Base-by-base conservation (phyloP, 2,113 vertebrate genomes). In the Phylloscopus trochilus region DNA sequence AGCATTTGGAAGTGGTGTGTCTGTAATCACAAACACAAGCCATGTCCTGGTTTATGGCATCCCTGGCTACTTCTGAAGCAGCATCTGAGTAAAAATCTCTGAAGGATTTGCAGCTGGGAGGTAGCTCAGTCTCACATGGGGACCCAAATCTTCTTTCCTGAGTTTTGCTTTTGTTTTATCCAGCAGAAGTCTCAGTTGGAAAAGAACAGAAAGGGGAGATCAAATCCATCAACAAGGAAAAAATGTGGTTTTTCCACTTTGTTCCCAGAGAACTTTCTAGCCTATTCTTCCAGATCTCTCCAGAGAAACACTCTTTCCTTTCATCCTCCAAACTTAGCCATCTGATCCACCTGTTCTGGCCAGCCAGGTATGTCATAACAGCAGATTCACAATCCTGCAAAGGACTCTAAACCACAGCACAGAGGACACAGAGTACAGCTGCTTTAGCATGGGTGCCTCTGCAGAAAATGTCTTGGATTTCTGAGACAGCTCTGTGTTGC, bases 11-110 rank as follows among this genome's bases (percentile, higher is more conserved):
- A 68, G 7, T 2, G 1, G 5, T 20, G 19, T 33, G 28, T 63
- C 78, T 84, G 30, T 10, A 21, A 4, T 51, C 18, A 35, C 3
- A 27, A 67, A 55, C 11, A 46, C 0, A 0, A 67, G 15, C 17
- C 28, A 14, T 27, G 11, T n/a, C 5, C 39, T 72, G 35, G 7
- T 55, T 82, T 52, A 11, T 39, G 33, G 17, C 35, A 47, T 44
- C 11, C 11, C 21, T 1, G 2, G 4, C 7, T 46, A 27, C 8
- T 79, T 27, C 18, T 60, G 12, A 90, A 68, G 4, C 16, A 79
- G 2, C 2, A 21, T 15, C 10, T 44, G 13, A 51, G 23, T 19
- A 10, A 70, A 82, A 72, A 72, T 13, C 47, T 55, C 4, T 16
- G 18, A 33, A 16, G 6, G 8, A 27, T 37, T 67, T 67, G 44